A percentile compares a stretch with the other conserved stretches of the same genome.
These are phyloP conservation scores for Manis pentadactyla DNA, from an alignment of 2,797 vertebrate genomes.

Conservation along the genomic window DNA sequence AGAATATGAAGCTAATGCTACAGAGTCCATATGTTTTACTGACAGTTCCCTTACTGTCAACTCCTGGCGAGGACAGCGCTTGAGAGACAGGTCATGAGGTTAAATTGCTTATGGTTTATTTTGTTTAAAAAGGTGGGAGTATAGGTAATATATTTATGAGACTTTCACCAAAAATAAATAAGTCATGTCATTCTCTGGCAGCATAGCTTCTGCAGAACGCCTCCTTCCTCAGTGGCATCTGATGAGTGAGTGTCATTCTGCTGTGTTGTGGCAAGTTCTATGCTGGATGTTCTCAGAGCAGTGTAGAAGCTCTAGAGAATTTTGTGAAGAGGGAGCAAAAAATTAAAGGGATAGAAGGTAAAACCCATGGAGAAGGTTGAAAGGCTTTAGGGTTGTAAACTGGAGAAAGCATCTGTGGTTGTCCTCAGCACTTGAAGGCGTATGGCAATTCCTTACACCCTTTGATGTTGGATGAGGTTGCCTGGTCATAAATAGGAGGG, in stretches of 20 bases:
- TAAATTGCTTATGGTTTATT: not conserved
- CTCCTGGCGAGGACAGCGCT: not conserved
- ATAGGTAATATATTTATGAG: not conserved
- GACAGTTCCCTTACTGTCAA: no score
- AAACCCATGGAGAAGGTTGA: not conserved
- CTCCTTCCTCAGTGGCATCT: not conserved
- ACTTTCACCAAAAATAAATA: not conserved
- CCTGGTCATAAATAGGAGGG: not conserved
- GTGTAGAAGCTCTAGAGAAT: not conserved
- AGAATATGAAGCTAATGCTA: not conserved
- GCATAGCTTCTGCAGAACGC: not conserved
- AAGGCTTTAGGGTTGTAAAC: not conserved
- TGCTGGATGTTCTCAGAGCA: not conserved
- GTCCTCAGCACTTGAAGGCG: rapidly evolving
- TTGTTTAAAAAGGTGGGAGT: not conserved
- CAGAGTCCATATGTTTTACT: not conserved
- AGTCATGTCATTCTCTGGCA: not conserved
- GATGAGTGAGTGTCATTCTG: not conserved
- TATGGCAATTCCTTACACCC: not conserved
- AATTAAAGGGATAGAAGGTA: not conserved
- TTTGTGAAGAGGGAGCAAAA: not conserved
- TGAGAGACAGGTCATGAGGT: not conserved
- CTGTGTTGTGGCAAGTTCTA: not conserved
- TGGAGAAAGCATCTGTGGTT: not conserved
- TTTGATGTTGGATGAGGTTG: not conserved